A percentile compares a stretch with the other conserved stretches of the same genome.
phyloP scores from a whole-genome alignment of 2,113 vertebrate genomes.

The Lucifuga dentata region DNA sequence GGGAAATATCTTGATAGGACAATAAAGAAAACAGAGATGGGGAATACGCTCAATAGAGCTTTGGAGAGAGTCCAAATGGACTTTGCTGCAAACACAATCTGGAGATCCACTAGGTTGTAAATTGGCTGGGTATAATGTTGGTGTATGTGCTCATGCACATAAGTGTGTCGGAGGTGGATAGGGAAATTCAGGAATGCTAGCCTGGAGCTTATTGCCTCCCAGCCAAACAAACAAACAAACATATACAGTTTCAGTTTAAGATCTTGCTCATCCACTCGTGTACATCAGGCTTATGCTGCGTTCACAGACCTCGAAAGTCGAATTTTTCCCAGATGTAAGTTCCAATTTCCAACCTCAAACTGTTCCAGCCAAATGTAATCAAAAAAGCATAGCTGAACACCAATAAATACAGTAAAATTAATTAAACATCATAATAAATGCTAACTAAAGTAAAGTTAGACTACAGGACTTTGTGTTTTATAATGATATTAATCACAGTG shows the following conservation, averaged over 20 bases:
- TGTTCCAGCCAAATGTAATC: no score
- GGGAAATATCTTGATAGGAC: slow-evolving; percentile 74
- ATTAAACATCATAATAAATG: no score
- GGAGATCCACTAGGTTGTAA: slow-evolving; percentile 66
- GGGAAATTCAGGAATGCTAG: slow-evolving; percentile 36
- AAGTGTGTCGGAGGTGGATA: slow-evolving; percentile 48
- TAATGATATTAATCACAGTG: no score
- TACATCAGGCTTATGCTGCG: no score
- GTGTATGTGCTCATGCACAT: slow-evolving; percentile 46
- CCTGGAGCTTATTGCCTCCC: slow-evolving; percentile 40
- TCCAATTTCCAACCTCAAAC: no score
- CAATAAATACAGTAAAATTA: no score
- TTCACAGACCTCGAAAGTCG: no score
- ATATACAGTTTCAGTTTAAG: not conserved
- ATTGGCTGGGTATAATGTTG: slow-evolving; percentile 65
- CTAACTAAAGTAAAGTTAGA: no score
- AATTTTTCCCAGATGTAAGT: no score
- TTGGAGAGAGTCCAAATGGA: slow-evolving; percentile 73
- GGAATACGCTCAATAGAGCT: slow-evolving; percentile 69
- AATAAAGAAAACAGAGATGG: slow-evolving; percentile 70
- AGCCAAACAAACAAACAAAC: slow-evolving; percentile 31
- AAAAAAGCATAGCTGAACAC: no score
- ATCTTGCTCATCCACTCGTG: not conserved
- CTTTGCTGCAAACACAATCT: slow-evolving; percentile 74
- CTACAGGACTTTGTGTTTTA: no score